Evolutionary conservation across 2,113 vertebrate genomes (phyloP).

Genomic region (Danionella cerebrum): DNA sequence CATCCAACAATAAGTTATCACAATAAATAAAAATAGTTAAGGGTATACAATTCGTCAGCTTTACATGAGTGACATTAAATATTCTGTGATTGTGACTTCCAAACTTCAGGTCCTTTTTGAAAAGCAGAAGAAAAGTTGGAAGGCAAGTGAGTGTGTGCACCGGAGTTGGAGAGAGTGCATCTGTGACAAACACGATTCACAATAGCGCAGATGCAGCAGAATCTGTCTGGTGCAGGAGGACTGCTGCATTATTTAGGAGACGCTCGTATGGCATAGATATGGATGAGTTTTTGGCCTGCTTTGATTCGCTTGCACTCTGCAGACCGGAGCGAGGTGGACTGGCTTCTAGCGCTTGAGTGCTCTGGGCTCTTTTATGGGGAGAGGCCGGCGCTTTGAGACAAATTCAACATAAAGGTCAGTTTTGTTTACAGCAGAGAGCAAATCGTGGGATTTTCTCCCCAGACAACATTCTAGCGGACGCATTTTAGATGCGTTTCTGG

Average conservation of each 20-base stretch:
- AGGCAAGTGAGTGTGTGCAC: constrained; percentile 11
- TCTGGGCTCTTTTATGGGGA: constrained; percentile 1
- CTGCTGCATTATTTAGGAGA: constrained; percentile 65
- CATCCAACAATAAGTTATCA: no score
- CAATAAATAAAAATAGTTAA: no score
- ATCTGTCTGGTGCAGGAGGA: constrained; percentile 51
- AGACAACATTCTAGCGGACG: not conserved
- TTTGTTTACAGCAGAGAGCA: constrained; percentile 18
- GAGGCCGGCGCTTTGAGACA: not conserved
- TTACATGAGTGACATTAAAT: no score
- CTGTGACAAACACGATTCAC: constrained; percentile 44
- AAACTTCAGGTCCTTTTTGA: not conserved
- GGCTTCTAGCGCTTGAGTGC: constrained; percentile 19
- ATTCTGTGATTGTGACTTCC: no score
- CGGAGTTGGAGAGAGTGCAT: not conserved
- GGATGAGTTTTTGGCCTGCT: constrained; percentile 55
- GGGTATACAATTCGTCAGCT: no score
- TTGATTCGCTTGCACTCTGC: constrained; percentile 45
- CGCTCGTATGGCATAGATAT: constrained; percentile 54
- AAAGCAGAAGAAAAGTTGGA: constrained; percentile 39
- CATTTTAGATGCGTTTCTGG: not conserved
- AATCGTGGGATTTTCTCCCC: not conserved
- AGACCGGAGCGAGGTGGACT: constrained; percentile 24
- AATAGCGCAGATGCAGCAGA: constrained; percentile 60
- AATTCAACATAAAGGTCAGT: constrained; percentile 25